A percentile compares a stretch with the other conserved stretches of the same genome.
Evolutionary conservation across 2,113 vertebrate genomes (phyloP).

Genomic region (Heterotis niloticus): DNA sequence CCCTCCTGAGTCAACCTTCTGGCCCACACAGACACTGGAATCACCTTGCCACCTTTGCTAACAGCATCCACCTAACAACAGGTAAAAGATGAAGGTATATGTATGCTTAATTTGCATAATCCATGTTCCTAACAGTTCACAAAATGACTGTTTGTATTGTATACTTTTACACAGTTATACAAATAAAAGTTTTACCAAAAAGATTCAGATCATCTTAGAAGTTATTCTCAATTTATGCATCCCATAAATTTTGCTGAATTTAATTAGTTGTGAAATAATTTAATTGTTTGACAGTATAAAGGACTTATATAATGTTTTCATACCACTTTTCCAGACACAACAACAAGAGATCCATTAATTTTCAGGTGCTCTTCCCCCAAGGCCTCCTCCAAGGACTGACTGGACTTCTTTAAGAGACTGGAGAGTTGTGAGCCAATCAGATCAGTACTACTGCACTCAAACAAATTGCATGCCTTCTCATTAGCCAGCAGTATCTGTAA

Average conservation of each 20-base stretch:
- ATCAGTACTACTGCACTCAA: constrained; percentile 69
- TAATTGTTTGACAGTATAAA: not conserved
- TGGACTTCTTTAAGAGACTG: constrained; percentile 69
- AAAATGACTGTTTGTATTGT: not conserved
- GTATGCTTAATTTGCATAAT: not conserved
- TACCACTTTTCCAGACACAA: constrained; percentile 82
- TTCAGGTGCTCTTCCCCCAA: constrained; percentile 66
- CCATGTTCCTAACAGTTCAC: no score
- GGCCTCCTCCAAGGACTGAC: constrained; percentile 62
- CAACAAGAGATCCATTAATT: constrained; percentile 50
- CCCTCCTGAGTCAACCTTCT: constrained; percentile 53
- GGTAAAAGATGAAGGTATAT: not conserved
- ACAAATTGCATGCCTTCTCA: constrained; percentile 75
- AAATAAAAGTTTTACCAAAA: not conserved
- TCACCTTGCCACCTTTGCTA: constrained; percentile 58
- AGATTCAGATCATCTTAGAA: not conserved
- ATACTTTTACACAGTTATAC: not conserved
- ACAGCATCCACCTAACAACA: constrained; percentile 70
- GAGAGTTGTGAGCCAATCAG: constrained; percentile 75
- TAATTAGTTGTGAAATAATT: not conserved
- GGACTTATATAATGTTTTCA: constrained; percentile 16
- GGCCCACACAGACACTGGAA: constrained; percentile 75
- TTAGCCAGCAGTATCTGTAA: constrained; percentile 83
- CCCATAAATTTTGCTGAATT: not conserved
- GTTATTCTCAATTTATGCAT: not conserved